Evolutionary conservation across 2,888 invertebrate genomes (phyloP).

Genomic region (Drosophila picticornis): DNA sequence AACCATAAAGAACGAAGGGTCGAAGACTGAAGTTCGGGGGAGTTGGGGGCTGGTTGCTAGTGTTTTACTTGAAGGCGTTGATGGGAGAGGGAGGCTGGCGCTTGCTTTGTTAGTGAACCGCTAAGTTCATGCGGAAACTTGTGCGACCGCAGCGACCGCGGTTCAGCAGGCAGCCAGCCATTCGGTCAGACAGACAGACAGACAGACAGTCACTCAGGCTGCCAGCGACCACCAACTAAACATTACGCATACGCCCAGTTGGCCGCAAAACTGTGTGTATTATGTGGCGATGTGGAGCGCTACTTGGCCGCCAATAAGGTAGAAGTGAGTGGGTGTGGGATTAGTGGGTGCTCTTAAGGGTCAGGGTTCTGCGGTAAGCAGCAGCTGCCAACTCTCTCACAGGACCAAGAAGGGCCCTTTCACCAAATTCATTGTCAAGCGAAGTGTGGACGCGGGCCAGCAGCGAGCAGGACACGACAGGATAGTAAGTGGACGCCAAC

Average conservation of each 20-base stretch:
- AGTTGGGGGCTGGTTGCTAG: neutral
- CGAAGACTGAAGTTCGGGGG: constrained; percentile 3
- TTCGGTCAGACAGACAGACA: constrained; percentile 1
- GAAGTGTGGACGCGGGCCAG: constrained; percentile 10
- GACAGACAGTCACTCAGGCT: constrained; percentile 9
- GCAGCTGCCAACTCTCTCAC: constrained; percentile 73
- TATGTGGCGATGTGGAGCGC: constrained; percentile 44
- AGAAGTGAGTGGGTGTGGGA: neutral
- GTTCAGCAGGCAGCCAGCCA: constrained; percentile 16
- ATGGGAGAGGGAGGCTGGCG: neutral
- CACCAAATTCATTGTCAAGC: constrained; percentile 72
- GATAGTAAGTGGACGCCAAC: neutral
- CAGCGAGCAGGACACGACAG: neutral
- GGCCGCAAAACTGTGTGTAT: constrained; percentile 56
- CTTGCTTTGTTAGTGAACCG: constrained; percentile 45
- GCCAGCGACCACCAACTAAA: constrained; percentile 52
- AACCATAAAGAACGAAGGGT: constrained; percentile 33
- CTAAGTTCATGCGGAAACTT: constrained; percentile 70
- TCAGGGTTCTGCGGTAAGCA: constrained; percentile 39
- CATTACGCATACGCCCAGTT: constrained; percentile 63
- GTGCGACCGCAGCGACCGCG: constrained; percentile 72
- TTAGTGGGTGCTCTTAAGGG: neutral
- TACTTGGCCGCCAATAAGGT: neutral
- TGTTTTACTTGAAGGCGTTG: neutral
- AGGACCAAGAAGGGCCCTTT: constrained; percentile 61